Conservation (phyloP, 1,140 invertebrate species). For the Spodoptera frugiperda region DNA sequence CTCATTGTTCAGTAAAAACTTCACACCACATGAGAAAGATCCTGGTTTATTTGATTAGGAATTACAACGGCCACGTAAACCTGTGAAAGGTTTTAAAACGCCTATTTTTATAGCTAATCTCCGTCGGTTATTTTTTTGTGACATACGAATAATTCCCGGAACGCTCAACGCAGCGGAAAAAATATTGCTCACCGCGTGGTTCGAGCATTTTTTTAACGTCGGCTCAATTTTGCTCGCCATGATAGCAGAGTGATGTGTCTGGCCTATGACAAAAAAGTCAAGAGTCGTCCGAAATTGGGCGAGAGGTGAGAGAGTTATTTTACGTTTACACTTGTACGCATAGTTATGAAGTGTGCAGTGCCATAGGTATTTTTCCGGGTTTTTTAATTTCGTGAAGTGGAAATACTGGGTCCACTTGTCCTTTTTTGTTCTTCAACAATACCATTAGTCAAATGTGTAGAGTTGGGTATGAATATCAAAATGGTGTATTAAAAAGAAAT, state of each 20-base stretch:
- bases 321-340: conserved; percentile 6
- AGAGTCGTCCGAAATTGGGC: conserved; percentile 38
- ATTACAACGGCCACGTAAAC: not conserved
- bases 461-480: too few relatives aligned
- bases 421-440: too few relatives aligned
- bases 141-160: conserved; percentile 37
- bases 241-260: conserved; percentile 44
- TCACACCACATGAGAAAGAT: not conserved
- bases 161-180: conserved; percentile 38
- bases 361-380: not conserved
- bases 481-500: too few relatives aligned
- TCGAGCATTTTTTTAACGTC: conserved; percentile 29
- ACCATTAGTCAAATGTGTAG: too few relatives aligned
- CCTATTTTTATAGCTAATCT: conserved; percentile 33
- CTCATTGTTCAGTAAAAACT: not conserved
- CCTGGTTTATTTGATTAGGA: conserved; percentile 21
- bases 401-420: too few relatives aligned
- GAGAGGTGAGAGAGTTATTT: conserved; percentile 21
- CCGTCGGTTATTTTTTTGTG: conserved; percentile 28
- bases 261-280: conserved; percentile 42
- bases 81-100: conserved; percentile 25
- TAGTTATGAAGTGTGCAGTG: not conserved
- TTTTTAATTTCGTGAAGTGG: not conserved
- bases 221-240: conserved; percentile 38
- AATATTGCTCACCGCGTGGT: conserved; percentile 26